A percentile compares a stretch with the other conserved stretches of the same genome.
These are phyloP conservation scores for Oscheius onirici DNA, from an alignment of 2,888 invertebrate genomes.

Conservation along the genomic window DNA sequence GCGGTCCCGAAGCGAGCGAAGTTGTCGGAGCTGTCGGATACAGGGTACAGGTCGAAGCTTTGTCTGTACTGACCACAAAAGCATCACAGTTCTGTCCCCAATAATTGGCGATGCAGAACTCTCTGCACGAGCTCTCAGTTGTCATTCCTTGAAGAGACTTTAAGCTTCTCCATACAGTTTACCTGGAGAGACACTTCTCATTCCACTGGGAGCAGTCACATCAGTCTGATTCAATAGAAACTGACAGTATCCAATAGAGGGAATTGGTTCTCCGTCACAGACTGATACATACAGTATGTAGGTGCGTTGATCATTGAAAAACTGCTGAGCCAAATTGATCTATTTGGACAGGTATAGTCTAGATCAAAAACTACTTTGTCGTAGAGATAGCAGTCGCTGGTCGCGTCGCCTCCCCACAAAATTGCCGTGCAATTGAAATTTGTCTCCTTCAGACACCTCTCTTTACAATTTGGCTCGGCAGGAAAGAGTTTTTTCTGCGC, in stretches of 20 bases:
- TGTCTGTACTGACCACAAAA: conserved; percentile 23
- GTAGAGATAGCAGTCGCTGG: conserved; percentile 30
- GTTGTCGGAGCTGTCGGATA: conserved; percentile 17
- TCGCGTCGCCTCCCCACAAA: conserved; percentile 28
- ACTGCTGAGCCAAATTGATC: conserved; percentile 23
- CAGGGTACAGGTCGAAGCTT: conserved; percentile 30
- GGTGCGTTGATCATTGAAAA: conserved; percentile 29
- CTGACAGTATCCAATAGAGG: conserved; percentile 33
- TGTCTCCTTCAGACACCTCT: conserved; percentile 18
- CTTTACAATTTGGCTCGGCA: conserved; percentile 28
- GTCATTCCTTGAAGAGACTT: conserved; percentile 21
- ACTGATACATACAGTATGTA: conserved; percentile 27
- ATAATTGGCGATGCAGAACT: conserved; percentile 35
- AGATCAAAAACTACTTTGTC: conserved; percentile 7
- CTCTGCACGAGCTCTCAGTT: conserved; percentile 30
- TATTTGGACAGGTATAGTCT: too few relatives aligned
- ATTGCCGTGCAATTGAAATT: conserved; percentile 31
- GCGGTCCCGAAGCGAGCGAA: conserved; percentile 1
- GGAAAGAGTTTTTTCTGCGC: conserved; percentile 21
- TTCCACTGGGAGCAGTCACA: background rate
- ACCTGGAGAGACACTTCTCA: conserved; percentile 27
- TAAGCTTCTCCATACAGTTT: background rate
- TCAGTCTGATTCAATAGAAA: conserved; percentile 16
- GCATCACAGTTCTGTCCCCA: conserved; percentile 27
- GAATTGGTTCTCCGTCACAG: conserved; percentile 29